Conservation (phyloP, 2,113 vertebrate genomes). For the Corvus hawaiiensis region DNA sequence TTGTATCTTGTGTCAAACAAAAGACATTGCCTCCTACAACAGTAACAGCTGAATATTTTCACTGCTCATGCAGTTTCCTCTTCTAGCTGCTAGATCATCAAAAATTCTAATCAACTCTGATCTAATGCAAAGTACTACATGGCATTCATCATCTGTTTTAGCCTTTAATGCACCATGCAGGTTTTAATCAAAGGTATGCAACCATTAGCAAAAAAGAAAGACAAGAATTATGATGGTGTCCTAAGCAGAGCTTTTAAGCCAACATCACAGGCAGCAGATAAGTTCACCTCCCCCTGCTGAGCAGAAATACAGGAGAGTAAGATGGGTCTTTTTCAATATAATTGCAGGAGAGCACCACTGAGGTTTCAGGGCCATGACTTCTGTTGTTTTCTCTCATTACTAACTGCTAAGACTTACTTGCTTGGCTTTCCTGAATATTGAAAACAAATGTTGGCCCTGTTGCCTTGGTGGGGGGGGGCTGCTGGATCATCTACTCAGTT, state of each 20-base stretch:
- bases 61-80: slow-evolving; percentile 55
- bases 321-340: slow-evolving; percentile 27
- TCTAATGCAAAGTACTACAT: slow-evolving; percentile 62
- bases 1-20: slow-evolving; percentile 65
- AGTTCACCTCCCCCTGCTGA: neutral
- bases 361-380: neutral
- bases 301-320: slow-evolving; percentile 14
- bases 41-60: slow-evolving; percentile 67
- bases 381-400: neutral
- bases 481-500: neutral
- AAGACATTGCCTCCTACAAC: slow-evolving; percentile 59
- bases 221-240: slow-evolving; percentile 62
- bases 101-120: slow-evolving; percentile 76
- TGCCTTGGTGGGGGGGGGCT: neutral
- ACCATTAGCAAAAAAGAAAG: slow-evolving; percentile 66
- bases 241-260: slow-evolving; percentile 43
- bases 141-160: slow-evolving; percentile 72
- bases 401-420: neutral
- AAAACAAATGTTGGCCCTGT: slow-evolving; percentile 22
- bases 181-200: slow-evolving; percentile 77
- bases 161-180: slow-evolving; percentile 68
- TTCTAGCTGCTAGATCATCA: slow-evolving; percentile 68
- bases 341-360: slow-evolving; percentile 23
- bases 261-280: slow-evolving; percentile 33
- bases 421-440: neutral